A percentile compares a stretch with the other conserved stretches of the same genome.
phyloP scores from a whole-genome alignment of 1,140 invertebrate genomes.

The Pararge aegeria region DNA sequence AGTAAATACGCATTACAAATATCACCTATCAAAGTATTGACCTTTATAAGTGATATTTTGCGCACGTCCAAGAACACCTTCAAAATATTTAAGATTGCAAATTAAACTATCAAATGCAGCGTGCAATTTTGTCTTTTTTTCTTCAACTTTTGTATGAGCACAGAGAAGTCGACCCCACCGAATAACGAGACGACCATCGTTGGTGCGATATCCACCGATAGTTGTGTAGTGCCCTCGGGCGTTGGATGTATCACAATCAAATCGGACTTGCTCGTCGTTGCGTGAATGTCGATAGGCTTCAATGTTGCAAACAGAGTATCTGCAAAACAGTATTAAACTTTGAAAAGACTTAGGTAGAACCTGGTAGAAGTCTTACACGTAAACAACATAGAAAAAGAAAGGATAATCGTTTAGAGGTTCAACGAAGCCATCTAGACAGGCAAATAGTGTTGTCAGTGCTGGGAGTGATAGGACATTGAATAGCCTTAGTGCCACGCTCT shows the following conservation, averaged over 20 bases:
- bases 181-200: slow-evolving; percentile 11
- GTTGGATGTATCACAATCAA: not conserved
- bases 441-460: too few relatives aligned
- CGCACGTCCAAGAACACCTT: too few relatives aligned
- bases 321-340: not conserved
- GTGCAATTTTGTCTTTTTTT: slow-evolving; percentile 31
- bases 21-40: too few relatives aligned
- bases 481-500: too few relatives aligned
- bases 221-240: not conserved
- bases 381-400: too few relatives aligned
- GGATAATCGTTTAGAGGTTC: too few relatives aligned
- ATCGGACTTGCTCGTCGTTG: slow-evolving; percentile 2
- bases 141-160: slow-evolving; percentile 29
- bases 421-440: too few relatives aligned
- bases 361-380: too few relatives aligned
- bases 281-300: not conserved
- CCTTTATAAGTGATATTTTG: too few relatives aligned
- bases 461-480: too few relatives aligned
- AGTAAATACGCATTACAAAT: too few relatives aligned
- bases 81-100: not conserved
- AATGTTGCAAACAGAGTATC: not conserved
- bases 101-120: slow-evolving; percentile 30
- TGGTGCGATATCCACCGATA: not conserved
- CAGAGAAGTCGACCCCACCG: slow-evolving; percentile 10
- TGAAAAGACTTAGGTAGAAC: not conserved